Evolutionary conservation across 1,140 invertebrate species (phyloP).

Genomic region (Battus philenor): DNA sequence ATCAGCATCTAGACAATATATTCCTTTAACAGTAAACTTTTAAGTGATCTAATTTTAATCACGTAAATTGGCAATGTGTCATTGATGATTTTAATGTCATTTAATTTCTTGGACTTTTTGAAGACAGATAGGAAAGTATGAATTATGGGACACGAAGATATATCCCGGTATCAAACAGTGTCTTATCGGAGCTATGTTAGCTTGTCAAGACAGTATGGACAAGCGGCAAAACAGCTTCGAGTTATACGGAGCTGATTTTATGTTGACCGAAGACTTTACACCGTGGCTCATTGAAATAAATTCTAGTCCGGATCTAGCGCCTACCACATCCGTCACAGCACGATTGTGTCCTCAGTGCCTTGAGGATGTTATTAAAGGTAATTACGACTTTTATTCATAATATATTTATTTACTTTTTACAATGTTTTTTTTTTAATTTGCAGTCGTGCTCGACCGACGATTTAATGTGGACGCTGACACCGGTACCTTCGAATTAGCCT

Average conservation of each 20-base stretch:
- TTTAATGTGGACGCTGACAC: constrained; percentile 87
- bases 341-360: constrained; percentile 90
- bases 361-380: constrained; percentile 95
- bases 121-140: constrained; percentile 82
- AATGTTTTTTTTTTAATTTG: constrained; percentile 35
- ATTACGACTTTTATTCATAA: neutral
- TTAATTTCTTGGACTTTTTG: constrained; percentile 40
- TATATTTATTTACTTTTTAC: no score
- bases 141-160: constrained; percentile 87
- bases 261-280: constrained; percentile 91
- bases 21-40: no score
- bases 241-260: constrained; percentile 95
- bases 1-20: no score
- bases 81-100: no score
- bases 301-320: constrained; percentile 92
- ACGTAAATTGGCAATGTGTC: no score
- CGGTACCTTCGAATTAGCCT: constrained; percentile 90
- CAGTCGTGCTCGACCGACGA: constrained; percentile 91
- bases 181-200: constrained; percentile 89
- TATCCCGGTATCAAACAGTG: constrained; percentile 94
- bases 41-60: no score
- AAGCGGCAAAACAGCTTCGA: constrained; percentile 93
- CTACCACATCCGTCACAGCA: constrained; percentile 91
- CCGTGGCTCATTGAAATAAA: constrained; percentile 97
- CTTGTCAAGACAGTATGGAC: constrained; percentile 91